Conservation (phyloP, 2,113 vertebrate genomes). For the Campylomormyrus tamandua region DNA sequence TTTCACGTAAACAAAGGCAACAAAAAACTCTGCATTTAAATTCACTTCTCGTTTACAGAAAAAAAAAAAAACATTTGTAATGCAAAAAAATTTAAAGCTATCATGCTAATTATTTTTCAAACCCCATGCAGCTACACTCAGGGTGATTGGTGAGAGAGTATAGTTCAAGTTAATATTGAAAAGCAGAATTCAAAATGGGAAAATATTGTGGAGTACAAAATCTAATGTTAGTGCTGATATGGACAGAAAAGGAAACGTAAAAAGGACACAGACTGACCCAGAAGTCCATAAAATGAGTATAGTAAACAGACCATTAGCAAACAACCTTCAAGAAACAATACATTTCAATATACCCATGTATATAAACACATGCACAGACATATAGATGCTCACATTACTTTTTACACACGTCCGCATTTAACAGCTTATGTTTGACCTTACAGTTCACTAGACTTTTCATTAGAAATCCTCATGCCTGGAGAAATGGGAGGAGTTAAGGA, state of each 20-base stretch:
- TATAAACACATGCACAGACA: background rate
- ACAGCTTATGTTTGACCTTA: background rate
- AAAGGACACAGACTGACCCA: background rate
- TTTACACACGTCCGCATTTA: background rate
- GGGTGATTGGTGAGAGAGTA: background rate
- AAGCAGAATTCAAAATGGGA: background rate
- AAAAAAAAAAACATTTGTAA: background rate
- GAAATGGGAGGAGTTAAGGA: background rate
- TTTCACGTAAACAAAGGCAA: background rate
- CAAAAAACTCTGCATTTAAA: background rate
- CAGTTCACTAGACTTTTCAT: background rate
- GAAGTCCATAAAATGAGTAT: background rate
- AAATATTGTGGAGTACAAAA: background rate
- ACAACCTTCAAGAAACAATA: background rate
- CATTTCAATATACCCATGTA: background rate
- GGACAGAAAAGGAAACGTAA: background rate
- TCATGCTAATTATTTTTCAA: background rate
- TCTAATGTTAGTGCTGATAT: background rate
- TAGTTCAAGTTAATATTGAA: background rate
- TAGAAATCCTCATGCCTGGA: background rate
- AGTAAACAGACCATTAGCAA: background rate
- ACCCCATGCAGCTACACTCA: background rate
- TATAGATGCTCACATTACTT: background rate
- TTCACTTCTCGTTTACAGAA: background rate
- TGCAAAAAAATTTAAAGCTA: background rate